A percentile compares a stretch with the other conserved stretches of the same genome.
These are phyloP conservation scores for Seriola quinqueradiata DNA, from an alignment of 2,113 vertebrate species.

Conservation along the genomic window DNA sequence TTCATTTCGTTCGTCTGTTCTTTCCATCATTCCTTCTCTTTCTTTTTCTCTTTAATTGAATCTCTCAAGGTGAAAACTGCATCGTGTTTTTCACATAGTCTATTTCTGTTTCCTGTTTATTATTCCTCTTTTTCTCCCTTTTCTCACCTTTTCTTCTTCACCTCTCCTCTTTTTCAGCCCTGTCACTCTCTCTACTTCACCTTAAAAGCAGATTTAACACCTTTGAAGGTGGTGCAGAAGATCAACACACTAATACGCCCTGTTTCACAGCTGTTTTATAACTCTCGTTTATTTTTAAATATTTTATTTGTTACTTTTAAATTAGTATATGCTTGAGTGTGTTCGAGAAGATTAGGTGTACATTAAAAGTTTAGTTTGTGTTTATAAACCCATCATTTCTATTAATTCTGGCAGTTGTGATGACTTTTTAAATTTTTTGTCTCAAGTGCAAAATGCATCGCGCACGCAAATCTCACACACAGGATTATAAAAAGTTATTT, in stretches of 20 bases:
- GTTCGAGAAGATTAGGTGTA: slow-evolving; percentile 10
- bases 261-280: background rate
- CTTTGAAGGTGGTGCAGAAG: background rate
- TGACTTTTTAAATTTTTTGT: slow-evolving; percentile 6
- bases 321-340: background rate
- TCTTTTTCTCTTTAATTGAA: background rate
- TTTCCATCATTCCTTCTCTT: background rate
- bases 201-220: slow-evolving; percentile 54
- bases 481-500: slow-evolving; percentile 64
- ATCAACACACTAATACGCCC: background rate
- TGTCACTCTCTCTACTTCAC: slow-evolving; percentile 26
- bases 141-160: slow-evolving; percentile 51
- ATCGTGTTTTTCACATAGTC: slow-evolving; percentile 31
- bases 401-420: background rate
- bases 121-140: slow-evolving; percentile 40
- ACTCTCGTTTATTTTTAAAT: background rate
- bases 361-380: background rate
- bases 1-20: background rate
- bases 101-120: slow-evolving; percentile 52
- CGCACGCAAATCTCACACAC: slow-evolving; percentile 10
- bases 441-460: background rate
- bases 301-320: background rate
- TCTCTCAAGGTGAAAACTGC: slow-evolving; percentile 35
- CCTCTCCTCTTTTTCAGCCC: slow-evolving; percentile 23
- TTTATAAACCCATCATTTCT: background rate